phyloP scores from a whole-genome alignment of 2,113 vertebrate species.

The Macrotis lagotis region DNA sequence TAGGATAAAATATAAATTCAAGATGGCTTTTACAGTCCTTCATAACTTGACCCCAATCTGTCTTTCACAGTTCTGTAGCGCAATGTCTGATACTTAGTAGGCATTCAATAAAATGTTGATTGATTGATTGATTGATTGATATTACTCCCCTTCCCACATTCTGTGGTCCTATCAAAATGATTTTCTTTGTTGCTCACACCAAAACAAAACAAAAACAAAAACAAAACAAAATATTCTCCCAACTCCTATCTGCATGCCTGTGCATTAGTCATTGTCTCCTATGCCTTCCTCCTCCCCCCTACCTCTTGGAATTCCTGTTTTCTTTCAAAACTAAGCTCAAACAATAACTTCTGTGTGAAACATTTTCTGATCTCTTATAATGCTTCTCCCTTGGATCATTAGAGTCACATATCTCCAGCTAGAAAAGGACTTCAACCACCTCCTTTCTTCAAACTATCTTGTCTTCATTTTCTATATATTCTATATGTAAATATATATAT shows the following conservation, averaged over 20 bases:
- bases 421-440: too few relatives aligned
- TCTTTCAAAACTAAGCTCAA: not conserved
- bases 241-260: not conserved
- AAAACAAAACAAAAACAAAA: too few relatives aligned
- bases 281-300: not conserved
- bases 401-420: too few relatives aligned
- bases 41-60: not conserved
- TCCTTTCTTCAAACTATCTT: too few relatives aligned
- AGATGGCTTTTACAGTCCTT: not conserved
- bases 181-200: not conserved
- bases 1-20: not conserved
- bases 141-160: not conserved
- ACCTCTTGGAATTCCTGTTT: not conserved
- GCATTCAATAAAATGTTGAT: not conserved
- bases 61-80: not conserved
- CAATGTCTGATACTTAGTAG: not conserved
- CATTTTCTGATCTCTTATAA: too few relatives aligned
- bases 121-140: not conserved
- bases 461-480: too few relatives aligned
- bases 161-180: not conserved
- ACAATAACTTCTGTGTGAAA: not conserved
- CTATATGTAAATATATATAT: too few relatives aligned
- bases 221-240: not conserved
- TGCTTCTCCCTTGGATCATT: too few relatives aligned
- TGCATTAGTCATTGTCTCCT: not conserved